Evolutionary conservation across 2,888 invertebrate species (phyloP).

Genomic region (Lepidocyrtoides sp.): DNA sequence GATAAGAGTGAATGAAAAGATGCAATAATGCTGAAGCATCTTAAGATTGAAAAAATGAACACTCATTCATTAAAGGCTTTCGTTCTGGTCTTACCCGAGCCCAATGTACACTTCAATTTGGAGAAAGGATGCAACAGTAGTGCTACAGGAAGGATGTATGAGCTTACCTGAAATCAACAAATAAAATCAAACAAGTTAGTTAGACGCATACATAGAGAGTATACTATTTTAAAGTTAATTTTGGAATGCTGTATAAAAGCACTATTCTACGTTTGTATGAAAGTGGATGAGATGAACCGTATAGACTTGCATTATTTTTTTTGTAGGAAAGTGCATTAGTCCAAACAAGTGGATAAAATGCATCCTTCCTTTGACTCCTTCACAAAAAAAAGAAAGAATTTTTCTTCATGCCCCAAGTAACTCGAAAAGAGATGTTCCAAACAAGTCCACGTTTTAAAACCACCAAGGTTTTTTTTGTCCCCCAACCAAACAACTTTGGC

Average conservation of each 20-base stretch:
- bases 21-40: too few relatives aligned
- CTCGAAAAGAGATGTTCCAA: slow-evolving; percentile 36
- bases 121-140: neutral
- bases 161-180: slow-evolving; percentile 67
- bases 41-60: too few relatives aligned
- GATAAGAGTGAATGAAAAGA: too few relatives aligned
- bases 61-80: neutral
- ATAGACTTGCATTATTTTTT: neutral
- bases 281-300: neutral
- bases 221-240: slow-evolving; percentile 2
- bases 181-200: slow-evolving; percentile 31
- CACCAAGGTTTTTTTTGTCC: neutral
- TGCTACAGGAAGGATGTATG: neutral
- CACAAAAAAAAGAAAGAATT: slow-evolving; percentile 39
- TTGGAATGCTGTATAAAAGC: neutral
- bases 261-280: neutral
- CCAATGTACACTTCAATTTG: neutral
- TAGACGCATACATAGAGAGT: neutral
- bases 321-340: slow-evolving; percentile 46
- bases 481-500: slow-evolving; percentile 30
- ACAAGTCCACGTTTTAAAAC: slow-evolving; percentile 52
- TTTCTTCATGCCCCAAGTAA: slow-evolving; percentile 63
- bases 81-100: neutral
- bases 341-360: slow-evolving; percentile 57
- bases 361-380: slow-evolving; percentile 49